Base-by-base conservation (phyloP, 1,140 invertebrate species). In the Calephelis virginiensis region DNA sequence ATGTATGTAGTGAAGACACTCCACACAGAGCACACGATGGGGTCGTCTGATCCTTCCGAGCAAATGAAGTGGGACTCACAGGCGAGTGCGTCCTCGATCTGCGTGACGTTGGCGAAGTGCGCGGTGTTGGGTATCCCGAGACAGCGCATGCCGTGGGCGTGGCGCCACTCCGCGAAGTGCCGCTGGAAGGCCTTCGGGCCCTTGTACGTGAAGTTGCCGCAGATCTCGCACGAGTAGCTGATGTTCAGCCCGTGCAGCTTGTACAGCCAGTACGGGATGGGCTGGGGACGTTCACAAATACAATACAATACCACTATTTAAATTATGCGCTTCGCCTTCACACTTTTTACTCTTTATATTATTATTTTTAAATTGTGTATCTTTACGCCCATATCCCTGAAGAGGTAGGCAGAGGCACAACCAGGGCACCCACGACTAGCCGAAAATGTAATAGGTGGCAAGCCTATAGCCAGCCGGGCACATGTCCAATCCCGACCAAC, bases 101-200 rank as follows among this genome's bases (percentile, higher is more conserved):
- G 97, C 8, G 99, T 99, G 7, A 99, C 98, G 91, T 99, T 99
- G 8, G 99, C 98, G 93, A 99, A 99, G 93, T 99, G 99, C 9
- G 99, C 98, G 0, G 99, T 99, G 89, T 99, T 99, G 0, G 99
- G 99, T 78, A 99, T 99, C 8, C 99, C 98, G 3, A 99, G 93
- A 91, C 99, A 99, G 7, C 98, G 92, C 99, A 99, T 99, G 13
- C 99, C 99, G 91, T 99, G 98, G 43, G 99, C 98, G 92, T 99
- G 99, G 63, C 99, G 93, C 98, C 99, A 99, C 92, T 99, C 99
- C 2, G 98, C 98, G 93, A 99, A 99, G 92, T 99, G 99, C 63
- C 98, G 93, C 87, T 99, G 99, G 87, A 99, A 99, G n/a, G 99
- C 98, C 91, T 99, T 99, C 0, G 99, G 99, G 1, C 99, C 99